Evolutionary conservation across 2,888 invertebrate genomes (phyloP).

Genomic region (Aphrophora alni): DNA sequence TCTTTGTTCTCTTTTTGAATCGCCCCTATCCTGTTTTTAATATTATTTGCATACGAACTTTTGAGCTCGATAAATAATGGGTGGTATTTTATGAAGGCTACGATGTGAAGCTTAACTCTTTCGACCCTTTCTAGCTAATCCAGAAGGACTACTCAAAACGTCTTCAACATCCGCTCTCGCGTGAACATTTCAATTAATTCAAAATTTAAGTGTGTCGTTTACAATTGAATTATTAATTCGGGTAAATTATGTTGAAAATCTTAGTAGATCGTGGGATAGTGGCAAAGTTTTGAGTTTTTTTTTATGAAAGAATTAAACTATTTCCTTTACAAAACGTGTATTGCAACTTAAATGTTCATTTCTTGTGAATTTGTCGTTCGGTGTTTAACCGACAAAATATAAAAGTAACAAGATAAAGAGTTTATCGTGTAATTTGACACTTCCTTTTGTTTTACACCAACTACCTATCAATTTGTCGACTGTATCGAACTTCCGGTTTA

Average conservation of each 20-base stretch:
- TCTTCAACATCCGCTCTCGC: not conserved
- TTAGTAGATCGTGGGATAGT: not conserved
- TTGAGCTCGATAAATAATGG: conserved; percentile 31
- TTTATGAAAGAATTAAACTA: not conserved
- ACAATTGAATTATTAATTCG: no score
- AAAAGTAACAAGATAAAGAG: not conserved
- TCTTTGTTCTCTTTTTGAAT: not conserved
- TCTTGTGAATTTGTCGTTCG: not conserved
- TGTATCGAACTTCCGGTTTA: not conserved
- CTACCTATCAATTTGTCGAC: not conserved
- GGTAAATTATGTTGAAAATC: no score
- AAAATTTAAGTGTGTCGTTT: no score
- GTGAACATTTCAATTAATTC: not conserved
- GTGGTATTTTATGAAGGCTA: conserved; percentile 19
- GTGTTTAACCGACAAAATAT: not conserved
- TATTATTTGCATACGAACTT: conserved; percentile 33
- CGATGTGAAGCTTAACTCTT: not conserved
- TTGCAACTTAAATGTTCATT: not conserved
- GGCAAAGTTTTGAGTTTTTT: not conserved
- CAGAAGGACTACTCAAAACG: not conserved
- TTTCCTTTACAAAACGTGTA: not conserved
- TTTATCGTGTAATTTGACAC: not conserved
- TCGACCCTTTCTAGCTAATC: not conserved
- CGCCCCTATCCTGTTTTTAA: conserved; percentile 22
- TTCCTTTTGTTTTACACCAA: not conserved